Conservation (phyloP, 30 jellyfish, hydroid and myxozoan species). For the Cassiopea xamachana region DNA sequence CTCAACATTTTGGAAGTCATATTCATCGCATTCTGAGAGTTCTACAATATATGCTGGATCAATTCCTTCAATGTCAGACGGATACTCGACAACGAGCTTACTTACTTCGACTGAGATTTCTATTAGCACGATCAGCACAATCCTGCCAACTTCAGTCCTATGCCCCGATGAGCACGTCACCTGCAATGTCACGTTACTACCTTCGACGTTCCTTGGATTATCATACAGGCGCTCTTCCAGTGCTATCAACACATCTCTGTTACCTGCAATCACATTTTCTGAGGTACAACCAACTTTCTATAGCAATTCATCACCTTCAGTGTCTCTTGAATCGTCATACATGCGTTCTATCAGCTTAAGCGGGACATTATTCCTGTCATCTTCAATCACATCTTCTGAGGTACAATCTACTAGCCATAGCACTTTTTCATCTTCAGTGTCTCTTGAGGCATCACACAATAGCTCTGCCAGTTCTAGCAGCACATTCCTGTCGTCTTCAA, state of each 20-base stretch:
- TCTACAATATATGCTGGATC: no score
- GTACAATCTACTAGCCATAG: not conserved
- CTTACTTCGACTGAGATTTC: no score
- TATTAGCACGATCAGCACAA: no score
- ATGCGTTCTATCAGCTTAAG: not conserved
- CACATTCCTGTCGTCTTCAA: not conserved
- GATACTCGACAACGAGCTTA: no score
- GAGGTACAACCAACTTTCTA: not conserved
- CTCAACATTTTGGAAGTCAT: no score
- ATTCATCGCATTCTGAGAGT: no score
- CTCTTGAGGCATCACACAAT: not conserved
- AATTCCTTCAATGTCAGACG: no score
- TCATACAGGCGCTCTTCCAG: not conserved
- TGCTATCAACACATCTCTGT: not conserved
- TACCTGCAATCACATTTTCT: not conserved
- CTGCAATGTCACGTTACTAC: no score
- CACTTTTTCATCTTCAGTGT: not conserved
- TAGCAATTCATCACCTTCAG: not conserved
- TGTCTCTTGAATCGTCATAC: not conserved
- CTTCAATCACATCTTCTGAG: not conserved
- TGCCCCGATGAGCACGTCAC: no score
- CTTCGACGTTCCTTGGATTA: no score
- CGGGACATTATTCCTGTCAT: not conserved
- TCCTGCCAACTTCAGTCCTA: no score
- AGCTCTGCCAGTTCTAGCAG: not conserved